These are phyloP conservation scores for Alligator mississippiensis DNA, from an alignment of 2,113 vertebrate species.

Conservation along the genomic window DNA sequence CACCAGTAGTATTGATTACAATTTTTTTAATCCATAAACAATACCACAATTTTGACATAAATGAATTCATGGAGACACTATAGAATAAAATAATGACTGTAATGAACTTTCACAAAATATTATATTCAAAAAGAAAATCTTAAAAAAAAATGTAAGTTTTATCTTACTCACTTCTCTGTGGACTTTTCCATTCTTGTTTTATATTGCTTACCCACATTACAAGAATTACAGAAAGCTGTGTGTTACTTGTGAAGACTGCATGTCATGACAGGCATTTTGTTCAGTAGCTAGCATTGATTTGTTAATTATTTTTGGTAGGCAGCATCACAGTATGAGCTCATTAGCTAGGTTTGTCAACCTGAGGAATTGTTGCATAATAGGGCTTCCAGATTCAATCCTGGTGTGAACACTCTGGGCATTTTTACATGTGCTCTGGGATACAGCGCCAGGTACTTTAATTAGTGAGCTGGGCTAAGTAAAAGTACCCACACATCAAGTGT, in stretches of 20 bases:
- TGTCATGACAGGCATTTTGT: neutral
- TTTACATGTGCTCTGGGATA: no score
- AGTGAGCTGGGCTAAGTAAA: no score
- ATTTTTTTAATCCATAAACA: neutral
- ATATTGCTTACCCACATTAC: neutral
- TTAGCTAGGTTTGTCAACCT: neutral
- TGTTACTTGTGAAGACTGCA: neutral
- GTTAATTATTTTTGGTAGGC: neutral
- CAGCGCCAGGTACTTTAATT: no score
- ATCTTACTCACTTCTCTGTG: neutral
- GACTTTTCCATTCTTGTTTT: neutral
- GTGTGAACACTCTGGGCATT: rapidly evolving
- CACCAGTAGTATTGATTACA: neutral
- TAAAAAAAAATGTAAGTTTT: neutral
- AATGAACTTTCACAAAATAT: neutral
- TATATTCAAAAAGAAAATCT: neutral
- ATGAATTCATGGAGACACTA: neutral
- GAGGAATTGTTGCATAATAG: neutral
- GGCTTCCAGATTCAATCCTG: neutral
- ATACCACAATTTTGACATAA: neutral
- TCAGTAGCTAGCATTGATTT: neutral
- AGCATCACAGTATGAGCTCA: neutral
- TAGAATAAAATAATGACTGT: neutral
- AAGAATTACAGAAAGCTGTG: neutral
- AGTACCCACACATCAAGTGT: no score